phyloP scores from a whole-genome alignment of 2,888 invertebrate genomes.

The Tineola bisselliella region DNA sequence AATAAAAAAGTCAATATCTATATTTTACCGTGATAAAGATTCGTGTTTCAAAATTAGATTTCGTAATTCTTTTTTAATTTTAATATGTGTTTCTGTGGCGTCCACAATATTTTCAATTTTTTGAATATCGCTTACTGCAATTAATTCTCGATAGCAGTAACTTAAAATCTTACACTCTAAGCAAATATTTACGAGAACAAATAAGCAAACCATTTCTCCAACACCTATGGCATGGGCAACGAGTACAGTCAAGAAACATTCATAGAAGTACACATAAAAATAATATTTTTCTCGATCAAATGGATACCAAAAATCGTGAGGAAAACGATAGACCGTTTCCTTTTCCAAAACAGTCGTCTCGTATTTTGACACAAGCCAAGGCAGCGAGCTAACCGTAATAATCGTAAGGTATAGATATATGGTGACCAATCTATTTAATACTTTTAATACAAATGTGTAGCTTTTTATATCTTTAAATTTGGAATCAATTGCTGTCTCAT shows the following conservation, averaged over 20 bases:
- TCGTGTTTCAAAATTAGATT: conserved; percentile 35
- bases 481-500: conserved; percentile 23
- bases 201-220: conserved; percentile 37
- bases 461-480: conserved; percentile 29
- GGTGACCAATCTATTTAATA: conserved; percentile 32
- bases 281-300: conserved; percentile 49
- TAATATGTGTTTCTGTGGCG: conserved; percentile 22
- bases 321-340: conserved; percentile 34
- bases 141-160: conserved; percentile 29
- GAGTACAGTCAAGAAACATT: conserved; percentile 40
- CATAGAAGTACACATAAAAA: conserved; percentile 41
- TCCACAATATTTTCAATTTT: conserved; percentile 22
- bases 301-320: conserved; percentile 54
- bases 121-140: conserved; percentile 28
- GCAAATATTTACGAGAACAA: conserved; percentile 30
- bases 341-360: conserved; percentile 28
- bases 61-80: conserved; percentile 32
- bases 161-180: conserved; percentile 47
- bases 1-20: not conserved
- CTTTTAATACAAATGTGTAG: conserved; percentile 27
- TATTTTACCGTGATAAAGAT: conserved; percentile 33
- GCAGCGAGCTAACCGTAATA: conserved; percentile 35
- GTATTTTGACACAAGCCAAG: conserved; percentile 42
- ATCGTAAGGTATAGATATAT: conserved; percentile 33
- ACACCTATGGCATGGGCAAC: conserved; percentile 37